Percentiles rank a stretch among this genome's conserved stretches.
phyloP scores from a whole-genome alignment of 2,888 invertebrate genomes.

The Drosophila stalkeri region DNA sequence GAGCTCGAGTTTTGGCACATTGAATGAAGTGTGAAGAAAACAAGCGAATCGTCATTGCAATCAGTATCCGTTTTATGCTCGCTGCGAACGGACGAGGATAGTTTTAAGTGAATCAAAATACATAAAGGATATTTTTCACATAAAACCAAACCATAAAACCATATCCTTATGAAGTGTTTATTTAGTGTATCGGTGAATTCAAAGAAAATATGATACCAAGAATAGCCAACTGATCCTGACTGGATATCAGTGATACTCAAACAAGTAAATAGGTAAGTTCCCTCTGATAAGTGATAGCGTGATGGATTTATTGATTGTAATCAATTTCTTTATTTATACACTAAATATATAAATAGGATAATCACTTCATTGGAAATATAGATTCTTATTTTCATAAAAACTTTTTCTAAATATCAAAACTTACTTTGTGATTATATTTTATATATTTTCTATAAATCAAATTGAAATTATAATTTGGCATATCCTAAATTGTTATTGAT shows the following conservation, averaged over 20 bases:
- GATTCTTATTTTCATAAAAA: background rate
- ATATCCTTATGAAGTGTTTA: conserved; percentile 5
- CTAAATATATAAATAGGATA: background rate
- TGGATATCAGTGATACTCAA: conserved; percentile 45
- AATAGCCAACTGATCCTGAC: conserved; percentile 59
- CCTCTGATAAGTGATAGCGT: background rate
- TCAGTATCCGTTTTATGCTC: conserved; percentile 75
- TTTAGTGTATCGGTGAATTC: conserved; percentile 19
- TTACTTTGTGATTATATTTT: background rate
- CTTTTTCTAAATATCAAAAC: background rate
- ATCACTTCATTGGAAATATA: background rate
- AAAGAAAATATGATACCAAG: conserved; percentile 64
- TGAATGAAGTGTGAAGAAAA: conserved; percentile 70
- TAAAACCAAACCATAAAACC: background rate
- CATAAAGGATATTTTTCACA: background rate
- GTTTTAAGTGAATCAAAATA: background rate
- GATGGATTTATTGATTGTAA: background rate
- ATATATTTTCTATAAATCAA: background rate
- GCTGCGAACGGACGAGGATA: conserved; percentile 50
- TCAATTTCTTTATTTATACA: background rate
- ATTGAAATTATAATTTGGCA: background rate
- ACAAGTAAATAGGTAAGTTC: conserved; percentile 26
- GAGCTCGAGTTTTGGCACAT: conserved; percentile 62
- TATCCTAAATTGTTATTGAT: background rate
- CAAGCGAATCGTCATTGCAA: conserved; percentile 41